A percentile compares a stretch with the other conserved stretches of the same genome.
Conservation (phyloP, 2,888 invertebrate genomes). For the Drosophila mimetica region DNA sequence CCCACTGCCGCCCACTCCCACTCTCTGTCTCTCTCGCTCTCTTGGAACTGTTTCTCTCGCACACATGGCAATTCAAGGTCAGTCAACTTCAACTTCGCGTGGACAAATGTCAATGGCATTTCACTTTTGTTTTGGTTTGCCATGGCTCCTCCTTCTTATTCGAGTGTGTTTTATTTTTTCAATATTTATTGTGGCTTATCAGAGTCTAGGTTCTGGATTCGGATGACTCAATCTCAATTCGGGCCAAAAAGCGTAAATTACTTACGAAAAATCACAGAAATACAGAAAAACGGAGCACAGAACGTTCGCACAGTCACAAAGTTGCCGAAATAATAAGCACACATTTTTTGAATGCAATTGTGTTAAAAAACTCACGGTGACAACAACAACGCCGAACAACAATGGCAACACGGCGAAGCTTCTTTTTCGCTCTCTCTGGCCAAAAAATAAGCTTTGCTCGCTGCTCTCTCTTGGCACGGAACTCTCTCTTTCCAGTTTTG, state of each 20-base stretch:
- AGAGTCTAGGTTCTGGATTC: constrained; percentile 8
- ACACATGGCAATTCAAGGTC: constrained; percentile 62
- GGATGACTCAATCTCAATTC: constrained; percentile 45
- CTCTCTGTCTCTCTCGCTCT: neutral
- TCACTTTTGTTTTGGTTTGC: constrained; percentile 39
- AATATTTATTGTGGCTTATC: constrained; percentile 12
- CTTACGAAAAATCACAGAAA: constrained; percentile 44
- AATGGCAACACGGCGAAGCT: constrained; percentile 19
- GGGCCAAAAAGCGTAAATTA: constrained; percentile 23
- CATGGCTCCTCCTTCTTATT: constrained; percentile 13
- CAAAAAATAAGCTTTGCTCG: constrained; percentile 27
- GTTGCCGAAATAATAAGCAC: constrained; percentile 77
- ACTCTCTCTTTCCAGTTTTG: constrained; percentile 50
- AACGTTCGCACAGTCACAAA: constrained; percentile 74
- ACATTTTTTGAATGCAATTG: constrained; percentile 74
- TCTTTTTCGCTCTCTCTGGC: neutral
- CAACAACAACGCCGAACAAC: constrained; percentile 36
- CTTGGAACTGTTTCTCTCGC: constrained; percentile 7
- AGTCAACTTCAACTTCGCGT: constrained; percentile 65
- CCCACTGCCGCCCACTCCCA: constrained; percentile 17
- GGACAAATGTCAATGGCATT: constrained; percentile 66
- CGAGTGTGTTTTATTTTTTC: neutral
- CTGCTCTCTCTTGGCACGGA: constrained; percentile 14
- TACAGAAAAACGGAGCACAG: constrained; percentile 35
- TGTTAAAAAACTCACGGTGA: constrained; percentile 56